Conservation (phyloP, 2,113 vertebrate genomes). For the Muntiacus reevesi region DNA sequence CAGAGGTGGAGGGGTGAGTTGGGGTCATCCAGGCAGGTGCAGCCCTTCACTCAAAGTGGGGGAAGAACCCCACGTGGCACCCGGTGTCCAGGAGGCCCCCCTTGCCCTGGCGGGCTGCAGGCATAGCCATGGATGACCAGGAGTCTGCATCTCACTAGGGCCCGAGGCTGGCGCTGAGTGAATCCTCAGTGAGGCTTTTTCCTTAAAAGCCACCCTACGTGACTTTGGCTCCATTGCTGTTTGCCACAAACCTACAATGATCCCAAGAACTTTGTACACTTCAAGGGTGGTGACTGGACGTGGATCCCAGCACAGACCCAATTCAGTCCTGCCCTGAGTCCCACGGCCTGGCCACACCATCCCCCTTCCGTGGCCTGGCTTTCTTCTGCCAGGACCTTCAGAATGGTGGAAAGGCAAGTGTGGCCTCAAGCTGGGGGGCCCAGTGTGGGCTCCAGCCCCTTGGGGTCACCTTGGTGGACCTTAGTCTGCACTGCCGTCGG, state of each 20-base stretch:
- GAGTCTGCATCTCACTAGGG: background rate
- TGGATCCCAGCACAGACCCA: background rate
- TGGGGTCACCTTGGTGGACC: background rate
- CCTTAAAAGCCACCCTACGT: too few relatives aligned
- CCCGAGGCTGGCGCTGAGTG: background rate
- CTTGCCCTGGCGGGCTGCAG: background rate
- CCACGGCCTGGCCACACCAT: rapidly evolving
- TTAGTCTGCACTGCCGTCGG: rapidly evolving
- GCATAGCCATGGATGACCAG: too few relatives aligned
- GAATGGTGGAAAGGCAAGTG: background rate
- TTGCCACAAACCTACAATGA: background rate
- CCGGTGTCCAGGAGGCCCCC: rapidly evolving
- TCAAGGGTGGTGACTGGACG: rapidly evolving
- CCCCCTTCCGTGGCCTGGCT: background rate
- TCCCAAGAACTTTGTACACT: rapidly evolving
- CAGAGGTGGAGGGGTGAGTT: rapidly evolving
- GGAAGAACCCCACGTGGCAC: background rate
- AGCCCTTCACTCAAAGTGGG: too few relatives aligned
- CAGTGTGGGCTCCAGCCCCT: background rate
- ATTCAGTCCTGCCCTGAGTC: background rate
- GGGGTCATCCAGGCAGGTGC: too few relatives aligned
- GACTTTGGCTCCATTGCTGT: too few relatives aligned
- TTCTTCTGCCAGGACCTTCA: background rate
- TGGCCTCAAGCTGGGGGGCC: background rate
- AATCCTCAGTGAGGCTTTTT: background rate